Evolutionary conservation across 2,113 vertebrate genomes (phyloP).

Genomic region (Phalacrocorax brasilianus): DNA sequence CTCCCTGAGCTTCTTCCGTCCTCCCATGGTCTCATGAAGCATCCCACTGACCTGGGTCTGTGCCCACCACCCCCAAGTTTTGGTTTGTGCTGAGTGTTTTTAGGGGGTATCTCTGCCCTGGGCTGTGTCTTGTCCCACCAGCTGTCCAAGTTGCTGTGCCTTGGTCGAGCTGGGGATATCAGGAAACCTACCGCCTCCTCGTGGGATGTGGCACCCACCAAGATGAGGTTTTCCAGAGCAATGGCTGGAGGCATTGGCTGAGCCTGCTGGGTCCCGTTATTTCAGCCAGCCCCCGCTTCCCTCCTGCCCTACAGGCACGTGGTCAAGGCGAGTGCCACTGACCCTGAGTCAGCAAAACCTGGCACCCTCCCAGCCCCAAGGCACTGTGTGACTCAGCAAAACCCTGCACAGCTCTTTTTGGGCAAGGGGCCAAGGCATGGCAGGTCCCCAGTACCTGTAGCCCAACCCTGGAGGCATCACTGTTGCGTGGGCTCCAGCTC

Average conservation of each 20-base stretch:
- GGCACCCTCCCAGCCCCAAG: accelerated
- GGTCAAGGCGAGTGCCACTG: slow-evolving; percentile 1
- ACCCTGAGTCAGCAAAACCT: slow-evolving; percentile 36
- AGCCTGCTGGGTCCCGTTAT: not conserved
- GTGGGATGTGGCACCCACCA: accelerated
- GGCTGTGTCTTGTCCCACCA: accelerated
- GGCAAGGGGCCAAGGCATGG: not conserved
- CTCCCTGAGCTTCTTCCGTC: not conserved
- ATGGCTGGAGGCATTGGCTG: not conserved
- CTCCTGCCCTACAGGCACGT: not conserved
- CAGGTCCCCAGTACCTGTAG: not conserved
- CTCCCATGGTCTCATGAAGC: not conserved
- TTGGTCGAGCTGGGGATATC: accelerated
- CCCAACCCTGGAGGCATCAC: not conserved
- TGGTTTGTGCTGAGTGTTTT: accelerated
- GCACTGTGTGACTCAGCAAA: not conserved
- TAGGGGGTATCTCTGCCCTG: not conserved
- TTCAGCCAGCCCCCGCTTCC: not conserved
- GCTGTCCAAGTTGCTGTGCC: not conserved
- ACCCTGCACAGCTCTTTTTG: accelerated
- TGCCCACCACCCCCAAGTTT: accelerated
- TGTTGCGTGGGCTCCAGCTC: not conserved
- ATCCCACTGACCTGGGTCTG: not conserved
- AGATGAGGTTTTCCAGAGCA: accelerated
- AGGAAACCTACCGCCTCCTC: accelerated